These are phyloP conservation scores for Ceyx cyanopectus DNA, from an alignment of 2,113 vertebrate species.

Conservation along the genomic window DNA sequence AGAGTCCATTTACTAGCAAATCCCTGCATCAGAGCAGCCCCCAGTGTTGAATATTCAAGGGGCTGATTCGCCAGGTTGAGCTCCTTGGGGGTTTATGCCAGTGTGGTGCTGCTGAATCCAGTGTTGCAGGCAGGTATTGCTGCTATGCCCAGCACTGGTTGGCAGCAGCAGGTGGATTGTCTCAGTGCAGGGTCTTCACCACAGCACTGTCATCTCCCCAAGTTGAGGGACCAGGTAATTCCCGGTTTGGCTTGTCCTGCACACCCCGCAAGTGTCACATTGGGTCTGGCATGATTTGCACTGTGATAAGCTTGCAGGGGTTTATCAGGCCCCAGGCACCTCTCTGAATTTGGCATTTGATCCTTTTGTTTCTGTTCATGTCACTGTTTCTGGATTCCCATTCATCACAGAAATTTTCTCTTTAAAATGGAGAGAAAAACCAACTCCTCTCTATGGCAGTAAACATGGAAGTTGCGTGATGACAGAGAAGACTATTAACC, in stretches of 20 bases:
- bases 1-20: background rate
- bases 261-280: accelerated
- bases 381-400: background rate
- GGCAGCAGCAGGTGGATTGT: background rate
- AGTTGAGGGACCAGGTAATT: background rate
- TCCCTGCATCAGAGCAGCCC: background rate
- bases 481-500: background rate
- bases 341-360: background rate
- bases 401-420: background rate
- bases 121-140: background rate
- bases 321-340: background rate
- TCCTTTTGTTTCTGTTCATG: background rate
- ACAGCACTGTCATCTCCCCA: accelerated
- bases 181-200: background rate
- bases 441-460: background rate
- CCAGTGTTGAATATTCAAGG: background rate
- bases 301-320: background rate
- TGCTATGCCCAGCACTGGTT: accelerated
- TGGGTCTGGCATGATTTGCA: accelerated
- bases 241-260: background rate
- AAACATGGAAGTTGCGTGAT: background rate
- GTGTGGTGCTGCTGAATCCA: background rate
- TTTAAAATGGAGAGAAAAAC: background rate
- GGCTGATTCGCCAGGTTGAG: background rate
- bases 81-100: background rate